Conservation (phyloP, 2,113 vertebrate species). For the Noctilio leporinus region DNA sequence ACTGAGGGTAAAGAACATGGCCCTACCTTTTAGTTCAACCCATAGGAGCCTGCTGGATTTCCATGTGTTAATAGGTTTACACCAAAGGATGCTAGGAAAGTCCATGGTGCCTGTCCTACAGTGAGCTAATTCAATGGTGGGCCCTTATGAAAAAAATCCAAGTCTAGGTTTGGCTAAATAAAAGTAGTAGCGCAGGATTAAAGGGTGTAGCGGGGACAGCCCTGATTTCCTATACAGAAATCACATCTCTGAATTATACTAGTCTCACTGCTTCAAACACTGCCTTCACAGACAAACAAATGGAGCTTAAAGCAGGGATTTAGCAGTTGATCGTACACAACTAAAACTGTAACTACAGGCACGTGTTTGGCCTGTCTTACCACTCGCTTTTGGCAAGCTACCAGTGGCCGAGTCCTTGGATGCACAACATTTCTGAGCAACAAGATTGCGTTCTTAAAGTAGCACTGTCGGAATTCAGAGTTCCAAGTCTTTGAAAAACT, state of each 20-base stretch:
- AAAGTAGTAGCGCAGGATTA: background rate
- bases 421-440: constrained; percentile 28
- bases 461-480: constrained; percentile 9
- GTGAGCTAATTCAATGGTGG: background rate
- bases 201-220: background rate
- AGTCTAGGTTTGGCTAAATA: background rate
- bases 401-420: constrained; percentile 43
- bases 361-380: constrained; percentile 60
- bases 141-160: background rate
- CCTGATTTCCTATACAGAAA: constrained; percentile 27
- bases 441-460: constrained; percentile 31
- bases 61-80: background rate
- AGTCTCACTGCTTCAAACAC: constrained; percentile 2
- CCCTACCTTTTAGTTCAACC: background rate
- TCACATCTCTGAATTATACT: background rate
- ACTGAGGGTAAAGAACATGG: background rate
- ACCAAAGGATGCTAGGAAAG: background rate
- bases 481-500: background rate
- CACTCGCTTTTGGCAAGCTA: constrained; percentile 41
- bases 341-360: constrained; percentile 52
- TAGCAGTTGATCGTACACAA: constrained; percentile 47
- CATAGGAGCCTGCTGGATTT: background rate
- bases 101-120: background rate
- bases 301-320: constrained; percentile 41
- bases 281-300: constrained; percentile 45